Conservation (phyloP, 2,797 vertebrate genomes). For the Otolemur crassicaudatus region DNA sequence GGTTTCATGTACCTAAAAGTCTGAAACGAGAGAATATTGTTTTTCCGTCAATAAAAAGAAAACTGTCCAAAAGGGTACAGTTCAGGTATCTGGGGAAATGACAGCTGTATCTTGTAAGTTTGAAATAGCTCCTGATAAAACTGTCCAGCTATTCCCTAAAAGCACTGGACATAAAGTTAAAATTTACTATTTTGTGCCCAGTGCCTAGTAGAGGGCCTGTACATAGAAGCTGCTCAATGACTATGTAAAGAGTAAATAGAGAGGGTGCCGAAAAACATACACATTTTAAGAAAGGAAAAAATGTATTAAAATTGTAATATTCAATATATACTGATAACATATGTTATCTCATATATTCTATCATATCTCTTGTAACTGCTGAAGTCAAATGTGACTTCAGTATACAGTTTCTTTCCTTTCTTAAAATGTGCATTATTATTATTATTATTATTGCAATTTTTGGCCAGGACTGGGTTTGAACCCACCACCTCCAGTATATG, state of each 20-base stretch:
- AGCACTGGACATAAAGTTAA: background rate
- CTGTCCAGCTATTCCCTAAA: background rate
- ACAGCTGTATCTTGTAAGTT: background rate
- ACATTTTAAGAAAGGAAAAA: too few relatives aligned
- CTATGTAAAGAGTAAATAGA: background rate
- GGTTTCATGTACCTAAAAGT: conserved; percentile 20
- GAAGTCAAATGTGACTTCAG: too few relatives aligned
- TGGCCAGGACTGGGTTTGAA: too few relatives aligned
- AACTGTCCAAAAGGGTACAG: background rate
- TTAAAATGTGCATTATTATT: too few relatives aligned
- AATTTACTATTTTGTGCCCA: conserved; percentile 9
- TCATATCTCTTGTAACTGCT: too few relatives aligned
- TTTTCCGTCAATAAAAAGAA: background rate
- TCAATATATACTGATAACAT: too few relatives aligned
- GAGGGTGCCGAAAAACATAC: too few relatives aligned
- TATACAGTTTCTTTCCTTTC: too few relatives aligned
- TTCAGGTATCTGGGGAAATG: background rate
- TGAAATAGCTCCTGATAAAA: conserved; percentile 8
- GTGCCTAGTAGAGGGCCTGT: background rate
- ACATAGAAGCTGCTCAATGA: background rate
- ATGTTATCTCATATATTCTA: too few relatives aligned
- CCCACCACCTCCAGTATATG: too few relatives aligned
- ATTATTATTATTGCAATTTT: too few relatives aligned
- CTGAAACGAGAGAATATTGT: conserved; percentile 6
- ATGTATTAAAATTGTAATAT: too few relatives aligned